Base-by-base conservation (phyloP, 2,888 invertebrate genomes). In the Horisme vitalbata region DNA sequence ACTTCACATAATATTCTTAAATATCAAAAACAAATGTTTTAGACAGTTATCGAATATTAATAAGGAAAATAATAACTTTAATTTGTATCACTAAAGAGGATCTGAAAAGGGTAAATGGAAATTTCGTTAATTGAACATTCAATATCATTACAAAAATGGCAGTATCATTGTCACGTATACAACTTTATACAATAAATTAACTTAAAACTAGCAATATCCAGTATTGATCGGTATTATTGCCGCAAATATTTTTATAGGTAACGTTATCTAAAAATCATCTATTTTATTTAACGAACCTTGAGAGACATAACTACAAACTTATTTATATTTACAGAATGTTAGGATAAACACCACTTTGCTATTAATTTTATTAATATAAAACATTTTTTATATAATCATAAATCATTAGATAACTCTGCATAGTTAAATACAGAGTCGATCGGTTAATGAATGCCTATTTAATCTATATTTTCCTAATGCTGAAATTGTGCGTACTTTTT, bases 141-240 rank as follows among this genome's bases (percentile, higher is more conserved):
- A 66, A 74, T 59, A 68, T 67, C 62, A 64, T 73, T 76, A 74
- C 61, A 79, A 84, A 76, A 84, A 85, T 86, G 87, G 87, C 87
- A 87, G 87, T 85, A 71, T 73, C 47, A 63, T 39, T 85, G 84
- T 85, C 83, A 84, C 86, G 79, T 81, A 83, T 83, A 84, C 79
- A 56, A 78, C 35, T 52, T 45, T 50, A 77, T 76, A 81, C 75
- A 75, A 71, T 79, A 60, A 38, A 50, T 56, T 57, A 26, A 56
- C 58, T 64, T 56, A 62, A n/a, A 56, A 55, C 68, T 68, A 68
- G 58, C 43, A 57, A 60, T 56, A 53, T 54, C 46, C 58, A 56
- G 52, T 54, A 65, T 63, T 51, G 65, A 53, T 53, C 66, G 51
- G 68, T 71, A 69, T 83, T 83, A 83, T 85, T 86, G 82, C 85